These are phyloP conservation scores for Acrocera orbiculus DNA, from an alignment of 2,888 invertebrate genomes.

Conservation along the genomic window DNA sequence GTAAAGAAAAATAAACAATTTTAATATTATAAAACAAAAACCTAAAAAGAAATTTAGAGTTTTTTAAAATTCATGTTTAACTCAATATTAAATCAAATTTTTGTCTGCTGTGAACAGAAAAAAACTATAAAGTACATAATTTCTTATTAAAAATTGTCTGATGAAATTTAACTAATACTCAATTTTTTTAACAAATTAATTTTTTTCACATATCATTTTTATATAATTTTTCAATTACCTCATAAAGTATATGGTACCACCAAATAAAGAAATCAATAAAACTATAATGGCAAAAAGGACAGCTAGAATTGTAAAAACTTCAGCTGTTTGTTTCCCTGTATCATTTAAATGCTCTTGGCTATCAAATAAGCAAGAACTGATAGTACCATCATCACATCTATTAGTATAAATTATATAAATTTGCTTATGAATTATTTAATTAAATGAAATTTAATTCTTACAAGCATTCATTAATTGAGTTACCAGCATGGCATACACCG, in stretches of 20 bases:
- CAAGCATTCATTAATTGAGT: constrained; percentile 30
- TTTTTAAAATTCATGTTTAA: too few relatives aligned
- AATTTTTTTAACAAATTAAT: too few relatives aligned
- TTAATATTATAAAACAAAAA: too few relatives aligned
- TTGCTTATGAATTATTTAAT: not conserved
- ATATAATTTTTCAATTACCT: constrained; percentile 29
- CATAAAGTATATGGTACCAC: constrained; percentile 25
- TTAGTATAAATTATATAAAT: too few relatives aligned
- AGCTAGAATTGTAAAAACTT: constrained; percentile 23
- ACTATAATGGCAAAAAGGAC: constrained; percentile 21
- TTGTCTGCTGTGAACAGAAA: too few relatives aligned
- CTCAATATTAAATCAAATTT: too few relatives aligned
- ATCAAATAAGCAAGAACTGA: constrained; percentile 26
- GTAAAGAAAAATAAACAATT: too few relatives aligned
- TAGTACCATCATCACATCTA: constrained; percentile 21
- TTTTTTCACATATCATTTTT: too few relatives aligned
- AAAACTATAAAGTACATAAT: too few relatives aligned
- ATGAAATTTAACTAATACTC: too few relatives aligned
- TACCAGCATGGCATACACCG: constrained; percentile 25
- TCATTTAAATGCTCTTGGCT: constrained; percentile 26
- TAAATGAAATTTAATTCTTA: constrained; percentile 15
- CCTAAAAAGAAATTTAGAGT: too few relatives aligned
- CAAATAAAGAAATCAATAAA: constrained; percentile 22
- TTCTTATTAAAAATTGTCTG: too few relatives aligned
- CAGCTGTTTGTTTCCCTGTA: constrained; percentile 17